Evolutionary conservation across 2,113 vertebrate genomes (phyloP), one percentile per base, ranked within the genome.

Genomic region (Mormyrus lacerda): DNA sequence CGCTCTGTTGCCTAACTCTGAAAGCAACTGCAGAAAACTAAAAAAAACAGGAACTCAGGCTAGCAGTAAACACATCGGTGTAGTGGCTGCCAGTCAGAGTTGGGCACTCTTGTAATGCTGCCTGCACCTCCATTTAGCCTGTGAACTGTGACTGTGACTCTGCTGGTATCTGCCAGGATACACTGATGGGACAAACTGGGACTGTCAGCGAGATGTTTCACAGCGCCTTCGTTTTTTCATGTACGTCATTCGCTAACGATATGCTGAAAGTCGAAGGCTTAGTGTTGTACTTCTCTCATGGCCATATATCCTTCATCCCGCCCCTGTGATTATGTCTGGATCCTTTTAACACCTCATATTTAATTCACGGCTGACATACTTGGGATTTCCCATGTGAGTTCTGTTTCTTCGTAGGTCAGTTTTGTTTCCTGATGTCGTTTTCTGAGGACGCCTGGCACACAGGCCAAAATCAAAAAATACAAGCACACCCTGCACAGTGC

Each of bases 11-110:
- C 88, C 76, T 50, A 84, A 89, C 50, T 58, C 88, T 53, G 11
- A 89, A 31, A 79, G 51, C 19, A 24, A 24, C 50, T 44, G 53
- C 15, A 55, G 17, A 39, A 58, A 42, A 27, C 61, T 65, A 27
- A 89, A 53, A 76, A 55, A 89, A 89, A 89, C 79, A 89, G 88
- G 88, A 89, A 89, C 76, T 58, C 35, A 7, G 13, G 13, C 17
- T n/a, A 44, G 53, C 35, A 89, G 44, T 50, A 86, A 83, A 86
- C 4, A 76, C 48, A 24, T 58, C 8, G 31, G 11, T 35, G 19
- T n/a, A 55, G 73, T 11, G 82, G 42, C 21, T 17, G 19, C 27
- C 82, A 7, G 58, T 27, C 89, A 90, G 89, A 90, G 21, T 90
- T 42, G 88, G 88, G n/a, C 82, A n/a, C 21, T 44, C 35, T 21